These are phyloP conservation scores for Puntigrus tetrazona DNA, from an alignment of 2,113 vertebrate species.

Conservation along the genomic window DNA sequence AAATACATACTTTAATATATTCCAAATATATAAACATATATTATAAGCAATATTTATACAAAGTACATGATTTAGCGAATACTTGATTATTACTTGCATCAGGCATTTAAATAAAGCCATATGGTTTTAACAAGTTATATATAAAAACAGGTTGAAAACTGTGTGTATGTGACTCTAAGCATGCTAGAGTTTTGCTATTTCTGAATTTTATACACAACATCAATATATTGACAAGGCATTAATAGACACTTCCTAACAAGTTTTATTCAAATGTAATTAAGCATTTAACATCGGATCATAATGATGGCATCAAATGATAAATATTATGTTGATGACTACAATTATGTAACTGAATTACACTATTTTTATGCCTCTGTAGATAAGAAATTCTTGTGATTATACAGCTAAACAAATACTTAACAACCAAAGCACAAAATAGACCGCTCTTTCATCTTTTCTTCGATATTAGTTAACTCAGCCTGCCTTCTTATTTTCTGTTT, in stretches of 20 bases:
- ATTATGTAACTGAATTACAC: background rate
- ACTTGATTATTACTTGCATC: background rate
- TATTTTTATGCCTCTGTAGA: background rate
- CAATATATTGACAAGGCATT: background rate
- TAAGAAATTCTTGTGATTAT: background rate
- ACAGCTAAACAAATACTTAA: too few species aligned
- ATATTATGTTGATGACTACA: background rate
- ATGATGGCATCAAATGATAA: background rate
- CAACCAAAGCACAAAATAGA: background rate
- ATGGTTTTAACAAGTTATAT: background rate
- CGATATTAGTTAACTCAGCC: background rate
- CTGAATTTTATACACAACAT: background rate
- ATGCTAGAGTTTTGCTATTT: background rate
- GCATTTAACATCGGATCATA: background rate
- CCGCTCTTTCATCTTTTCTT: background rate
- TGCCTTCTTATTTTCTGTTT: constrained; percentile 10
- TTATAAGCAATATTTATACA: background rate
- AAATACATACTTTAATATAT: background rate
- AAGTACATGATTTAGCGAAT: background rate
- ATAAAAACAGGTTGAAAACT: background rate
- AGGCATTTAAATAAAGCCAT: background rate
- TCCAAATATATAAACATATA: background rate
- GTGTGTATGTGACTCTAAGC: background rate
- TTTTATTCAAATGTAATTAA: background rate
- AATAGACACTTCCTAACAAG: background rate